Percentiles rank a stretch among this genome's conserved stretches.
Conservation (phyloP, 2,113 vertebrate genomes). For the Anhinga anhinga region DNA sequence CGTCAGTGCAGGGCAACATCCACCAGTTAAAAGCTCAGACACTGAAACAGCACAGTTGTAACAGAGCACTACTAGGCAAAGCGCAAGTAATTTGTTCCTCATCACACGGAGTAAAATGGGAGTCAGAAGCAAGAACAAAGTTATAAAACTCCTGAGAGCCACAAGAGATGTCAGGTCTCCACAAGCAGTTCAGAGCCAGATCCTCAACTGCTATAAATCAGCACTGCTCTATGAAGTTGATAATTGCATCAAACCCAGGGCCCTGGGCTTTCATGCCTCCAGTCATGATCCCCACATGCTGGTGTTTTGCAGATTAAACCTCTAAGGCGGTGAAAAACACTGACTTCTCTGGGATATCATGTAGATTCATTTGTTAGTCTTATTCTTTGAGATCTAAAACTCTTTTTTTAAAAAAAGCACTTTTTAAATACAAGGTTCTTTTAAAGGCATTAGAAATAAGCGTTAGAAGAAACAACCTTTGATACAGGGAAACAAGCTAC, state of each 20-base stretch:
- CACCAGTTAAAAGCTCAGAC: not conserved
- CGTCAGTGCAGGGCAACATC: not conserved
- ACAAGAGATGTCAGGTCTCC: not conserved
- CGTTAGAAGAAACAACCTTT: not conserved
- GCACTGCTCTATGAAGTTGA: not conserved
- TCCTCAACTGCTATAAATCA: not conserved
- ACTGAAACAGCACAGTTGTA: not conserved
- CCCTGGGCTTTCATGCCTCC: not conserved
- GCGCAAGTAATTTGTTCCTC: not conserved
- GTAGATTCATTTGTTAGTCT: not conserved
- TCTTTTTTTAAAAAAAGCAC: not conserved
- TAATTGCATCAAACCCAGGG: not conserved
- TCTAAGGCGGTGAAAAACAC: not conserved
- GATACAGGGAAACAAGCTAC: not conserved
- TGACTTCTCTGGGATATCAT: not conserved
- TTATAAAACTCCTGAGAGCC: not conserved
- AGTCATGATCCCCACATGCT: not conserved
- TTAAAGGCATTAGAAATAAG: not conserved
- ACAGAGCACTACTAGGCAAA: not conserved
- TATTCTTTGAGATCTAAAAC: not conserved
- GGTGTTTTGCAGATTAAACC: not conserved
- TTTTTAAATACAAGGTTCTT: not conserved
- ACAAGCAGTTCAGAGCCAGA: not conserved
- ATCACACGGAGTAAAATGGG: fast-evolving
- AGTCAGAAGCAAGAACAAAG: not conserved